Conservation (phyloP, 92 coral and sea anemone genomes). For the Hydrozoanthus gracilis region DNA sequence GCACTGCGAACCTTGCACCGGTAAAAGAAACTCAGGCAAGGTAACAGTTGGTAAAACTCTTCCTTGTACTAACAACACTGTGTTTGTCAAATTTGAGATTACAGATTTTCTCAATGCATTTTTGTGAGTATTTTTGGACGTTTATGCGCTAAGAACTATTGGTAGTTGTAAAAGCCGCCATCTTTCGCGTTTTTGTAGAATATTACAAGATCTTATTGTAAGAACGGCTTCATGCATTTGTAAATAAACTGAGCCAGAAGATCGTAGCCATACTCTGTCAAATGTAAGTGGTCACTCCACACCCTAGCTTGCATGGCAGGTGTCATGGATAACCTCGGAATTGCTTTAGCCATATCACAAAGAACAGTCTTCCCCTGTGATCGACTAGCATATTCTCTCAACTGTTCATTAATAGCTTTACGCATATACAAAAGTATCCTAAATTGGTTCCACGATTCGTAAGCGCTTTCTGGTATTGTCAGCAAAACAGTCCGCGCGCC, state of each 20-base stretch:
- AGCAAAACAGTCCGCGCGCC: conserved; percentile 92
- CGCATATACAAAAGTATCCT: conserved; percentile 93
- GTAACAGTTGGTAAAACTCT: too few relatives aligned
- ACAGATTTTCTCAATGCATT: too few relatives aligned
- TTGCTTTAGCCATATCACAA: conserved; percentile 86
- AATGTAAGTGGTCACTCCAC: conserved; percentile 96
- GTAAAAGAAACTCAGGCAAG: too few relatives aligned
- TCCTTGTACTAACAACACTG: too few relatives aligned
- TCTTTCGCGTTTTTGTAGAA: background rate
- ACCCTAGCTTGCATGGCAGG: conserved; percentile 74
- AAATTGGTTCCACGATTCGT: conserved; percentile 94
- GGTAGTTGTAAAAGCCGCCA: too few relatives aligned
- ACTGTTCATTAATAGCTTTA: conserved; percentile 76
- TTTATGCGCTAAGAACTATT: too few relatives aligned
- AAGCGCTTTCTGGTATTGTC: conserved; percentile 97
- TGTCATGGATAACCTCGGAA: conserved; percentile 87
- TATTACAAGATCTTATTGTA: background rate
- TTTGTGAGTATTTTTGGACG: too few relatives aligned
- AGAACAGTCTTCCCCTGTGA: conserved; percentile 88
- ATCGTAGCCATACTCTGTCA: conserved; percentile 91
- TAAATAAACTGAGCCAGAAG: conserved; percentile 89
- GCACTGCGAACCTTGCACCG: too few relatives aligned
- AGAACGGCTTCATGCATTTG: conserved; percentile 85
- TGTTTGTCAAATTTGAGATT: too few relatives aligned
- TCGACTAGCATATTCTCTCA: conserved; percentile 80